Conservation (phyloP, 2,113 vertebrate genomes). For the Osmerus mordax region DNA sequence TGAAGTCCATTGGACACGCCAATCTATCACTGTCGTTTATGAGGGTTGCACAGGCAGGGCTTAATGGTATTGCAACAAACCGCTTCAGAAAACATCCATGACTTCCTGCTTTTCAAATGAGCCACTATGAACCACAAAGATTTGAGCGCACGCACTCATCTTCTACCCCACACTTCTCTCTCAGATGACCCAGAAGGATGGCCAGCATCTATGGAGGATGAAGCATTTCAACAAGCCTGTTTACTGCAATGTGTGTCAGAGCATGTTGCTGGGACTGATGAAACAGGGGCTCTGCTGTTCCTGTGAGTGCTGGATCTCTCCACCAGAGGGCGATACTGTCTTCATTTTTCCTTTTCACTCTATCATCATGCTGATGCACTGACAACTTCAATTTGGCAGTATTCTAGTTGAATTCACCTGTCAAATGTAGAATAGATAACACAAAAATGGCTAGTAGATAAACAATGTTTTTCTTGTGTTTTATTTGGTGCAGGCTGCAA, state of each 20-base stretch:
- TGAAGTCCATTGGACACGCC: background rate
- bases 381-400: too few species aligned
- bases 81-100: background rate
- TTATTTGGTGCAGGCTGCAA: conserved; percentile 77
- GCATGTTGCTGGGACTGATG: conserved; percentile 82
- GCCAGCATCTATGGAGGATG: conserved; percentile 91
- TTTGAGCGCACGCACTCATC: background rate
- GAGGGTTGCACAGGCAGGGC: background rate
- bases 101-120: background rate
- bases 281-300: conserved; percentile 89
- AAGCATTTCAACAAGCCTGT: conserved; percentile 85
- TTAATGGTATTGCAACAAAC: background rate
- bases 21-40: background rate
- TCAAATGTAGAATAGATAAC: too few species aligned
- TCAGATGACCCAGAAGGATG: conserved; percentile 85
- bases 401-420: too few species aligned
- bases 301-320: conserved; percentile 71
- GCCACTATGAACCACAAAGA: background rate
- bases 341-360: background rate
- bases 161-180: background rate
- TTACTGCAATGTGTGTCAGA: conserved; percentile 88
- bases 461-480: background rate
- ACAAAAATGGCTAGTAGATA: background rate
- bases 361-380: background rate
- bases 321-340: conserved; percentile 37